Evolutionary conservation across 2,113 vertebrate species (phyloP), one percentile per base, ranked within the genome.

Genomic region (Eptesicus fuscus): DNA sequence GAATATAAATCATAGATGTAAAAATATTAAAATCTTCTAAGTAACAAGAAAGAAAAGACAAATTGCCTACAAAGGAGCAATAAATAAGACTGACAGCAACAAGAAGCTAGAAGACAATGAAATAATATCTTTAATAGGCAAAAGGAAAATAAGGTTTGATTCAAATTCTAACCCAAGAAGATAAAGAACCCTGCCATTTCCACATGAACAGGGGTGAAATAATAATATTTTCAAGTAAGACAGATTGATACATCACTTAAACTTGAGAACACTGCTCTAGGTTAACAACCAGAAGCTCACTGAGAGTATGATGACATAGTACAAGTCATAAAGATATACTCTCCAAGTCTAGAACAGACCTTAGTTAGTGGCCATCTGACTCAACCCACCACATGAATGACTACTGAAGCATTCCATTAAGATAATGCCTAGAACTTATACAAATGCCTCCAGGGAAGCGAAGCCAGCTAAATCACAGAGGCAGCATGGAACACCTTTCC

Each of bases 11-110:
- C 53, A 92, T 40, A 90, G 51, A 67, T 42, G 61, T 47, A 70
- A 90, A 80, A 82, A 82, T 30, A 74, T 56, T 82, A 92, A 93
- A 85, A 88, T 56, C 69, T 84, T 79, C 35, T 82, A 84, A 74
- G 37, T 28, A 84, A 44, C 17, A 76, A 93, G 42, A 86, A 78
- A 80, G 67, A 79, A 65, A 83, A 90, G n/a, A 59, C 56, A 70
- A 22, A 94, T 2, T 40, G 28, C 9, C 59, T 76, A 86, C 8
- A 76, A 77, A 76, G 14, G 25, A 80, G 67, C 23, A 82, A 61
- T 82, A 71, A 93, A 47, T 71, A 77, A 70, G 61, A 53, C 18
- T 84, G 30, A 79, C 30, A 79, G 23, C 40, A 53, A 65, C 4
- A 51, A 42, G 30, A 65, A 25, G 25, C 40, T 90, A 90, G 8